A percentile compares a stretch with the other conserved stretches of the same genome.
Conservation (phyloP, 30 jellyfish, hydroid and myxozoan species). For the Mastigias papua region DNA sequence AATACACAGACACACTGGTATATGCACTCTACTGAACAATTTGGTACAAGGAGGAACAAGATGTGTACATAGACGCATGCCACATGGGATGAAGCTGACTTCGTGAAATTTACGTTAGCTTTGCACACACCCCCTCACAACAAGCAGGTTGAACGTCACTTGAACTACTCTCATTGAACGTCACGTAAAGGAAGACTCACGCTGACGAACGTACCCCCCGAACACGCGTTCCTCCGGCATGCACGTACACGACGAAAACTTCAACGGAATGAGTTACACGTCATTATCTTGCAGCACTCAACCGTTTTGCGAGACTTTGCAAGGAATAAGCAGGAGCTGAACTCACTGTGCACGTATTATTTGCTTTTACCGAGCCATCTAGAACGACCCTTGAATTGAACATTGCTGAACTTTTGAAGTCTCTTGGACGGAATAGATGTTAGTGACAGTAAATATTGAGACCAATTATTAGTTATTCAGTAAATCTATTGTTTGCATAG, state of each 20-base stretch:
- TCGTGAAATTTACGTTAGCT: neutral
- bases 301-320: neutral
- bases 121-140: slow-evolving; percentile 15
- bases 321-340: neutral
- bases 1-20: neutral
- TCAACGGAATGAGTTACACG: neutral
- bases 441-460: neutral
- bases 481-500: neutral
- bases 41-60: neutral
- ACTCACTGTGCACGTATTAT: neutral
- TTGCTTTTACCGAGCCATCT: neutral
- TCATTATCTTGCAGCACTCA: neutral
- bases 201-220: neutral
- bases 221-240: slow-evolving; percentile 3
- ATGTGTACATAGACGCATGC: neutral
- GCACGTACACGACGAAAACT: slow-evolving; percentile 15
- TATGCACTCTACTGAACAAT: neutral
- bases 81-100: neutral
- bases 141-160: neutral
- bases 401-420: neutral
- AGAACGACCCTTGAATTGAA: neutral
- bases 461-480: neutral
- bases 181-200: neutral
- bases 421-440: neutral
- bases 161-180: neutral